A percentile compares a stretch with the other conserved stretches of the same genome.
These are phyloP conservation scores for Polypterus senegalus DNA, from an alignment of 2,113 vertebrate species.

Conservation along the genomic window DNA sequence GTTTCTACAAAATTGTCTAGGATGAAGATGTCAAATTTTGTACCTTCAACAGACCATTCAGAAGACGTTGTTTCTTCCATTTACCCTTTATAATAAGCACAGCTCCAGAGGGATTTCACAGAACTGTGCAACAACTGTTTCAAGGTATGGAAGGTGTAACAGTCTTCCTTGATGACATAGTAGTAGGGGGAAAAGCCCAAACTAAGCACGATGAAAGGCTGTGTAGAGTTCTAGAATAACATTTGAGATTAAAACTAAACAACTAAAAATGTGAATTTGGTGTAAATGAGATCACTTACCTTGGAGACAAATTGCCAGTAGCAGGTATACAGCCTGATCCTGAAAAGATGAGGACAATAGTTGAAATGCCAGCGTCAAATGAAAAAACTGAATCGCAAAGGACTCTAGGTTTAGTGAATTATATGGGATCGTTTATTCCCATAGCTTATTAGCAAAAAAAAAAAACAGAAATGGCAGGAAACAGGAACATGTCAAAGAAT, in stretches of 20 bases:
- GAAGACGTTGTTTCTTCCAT: neutral
- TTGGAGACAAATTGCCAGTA: neutral
- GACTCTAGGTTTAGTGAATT: neutral
- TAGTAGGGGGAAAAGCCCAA: constrained; percentile 6
- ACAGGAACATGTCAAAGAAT: neutral
- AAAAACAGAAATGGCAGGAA: constrained; percentile 6
- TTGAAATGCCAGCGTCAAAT: neutral
- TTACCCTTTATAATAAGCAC: neutral
- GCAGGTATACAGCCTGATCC: neutral
- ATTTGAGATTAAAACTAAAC: neutral
- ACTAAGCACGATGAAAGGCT: constrained; percentile 1
- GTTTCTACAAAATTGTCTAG: constrained; percentile 6
- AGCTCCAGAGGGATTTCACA: constrained; percentile 6
- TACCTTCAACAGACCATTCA: neutral
- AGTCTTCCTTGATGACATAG: constrained; percentile 7
- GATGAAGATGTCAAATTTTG: neutral
- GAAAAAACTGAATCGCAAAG: neutral
- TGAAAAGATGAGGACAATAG: neutral
- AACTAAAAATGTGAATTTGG: neutral
- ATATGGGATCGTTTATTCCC: neutral
- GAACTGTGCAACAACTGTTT: neutral
- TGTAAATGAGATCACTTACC: neutral
- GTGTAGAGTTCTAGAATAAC: constrained; percentile 1
- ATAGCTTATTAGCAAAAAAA: constrained; percentile 10
- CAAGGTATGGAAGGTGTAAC: constrained; percentile 3